Evolutionary conservation across 2,113 vertebrate species (phyloP), one percentile per base, ranked within the genome.

Genomic region (Xiphophorus couchianus): DNA sequence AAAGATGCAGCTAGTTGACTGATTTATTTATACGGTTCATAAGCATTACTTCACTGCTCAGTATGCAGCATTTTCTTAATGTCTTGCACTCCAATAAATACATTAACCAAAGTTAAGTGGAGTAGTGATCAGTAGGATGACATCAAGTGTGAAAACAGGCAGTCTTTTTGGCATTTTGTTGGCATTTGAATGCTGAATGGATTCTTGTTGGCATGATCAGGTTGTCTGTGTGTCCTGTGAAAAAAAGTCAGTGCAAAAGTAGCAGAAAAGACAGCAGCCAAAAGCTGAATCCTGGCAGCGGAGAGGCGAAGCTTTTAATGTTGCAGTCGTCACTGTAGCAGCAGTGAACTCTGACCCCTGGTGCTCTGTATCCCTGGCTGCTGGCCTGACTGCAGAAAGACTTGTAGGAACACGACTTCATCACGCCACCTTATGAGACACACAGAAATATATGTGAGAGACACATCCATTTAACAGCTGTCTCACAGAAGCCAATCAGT

Each of bases 351-450:
- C 82, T 95, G 74, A 97, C 93, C 0, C 96, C 96, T 0, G 95
- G 95, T 0, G 94, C 92, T 54, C 93, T 86, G 82, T 95, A 93
- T 6, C 95, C 95, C 33, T 96, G 96, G 71, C 94, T 94, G 94
- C 90, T 88, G 0, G 96, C 96, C 80, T 95, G 95, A 82, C 95
- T 96, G 54, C 96, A 97, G 90, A 97, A 97, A 27, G 96, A 96
- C 87, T 93, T 94, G 93, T 95, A 97, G 9, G 96, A 96, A 78
- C 96, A 97, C 4, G 96, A 96, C 93, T 97, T 97, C 94, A 96
- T 96, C 64, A 97, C 92, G 0, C 96, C 96, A 87, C 93, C 96
- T 97, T 80, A 79, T 76, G 22, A 86, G 70, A 74, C 4, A 71
- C 30, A 82, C 54, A 80, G 17, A 82, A 67, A 82, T 1, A 74